A percentile compares a stretch with the other conserved stretches of the same genome.
Evolutionary conservation across 2,113 vertebrate species (phyloP).

Genomic region (Heliornis fulica): DNA sequence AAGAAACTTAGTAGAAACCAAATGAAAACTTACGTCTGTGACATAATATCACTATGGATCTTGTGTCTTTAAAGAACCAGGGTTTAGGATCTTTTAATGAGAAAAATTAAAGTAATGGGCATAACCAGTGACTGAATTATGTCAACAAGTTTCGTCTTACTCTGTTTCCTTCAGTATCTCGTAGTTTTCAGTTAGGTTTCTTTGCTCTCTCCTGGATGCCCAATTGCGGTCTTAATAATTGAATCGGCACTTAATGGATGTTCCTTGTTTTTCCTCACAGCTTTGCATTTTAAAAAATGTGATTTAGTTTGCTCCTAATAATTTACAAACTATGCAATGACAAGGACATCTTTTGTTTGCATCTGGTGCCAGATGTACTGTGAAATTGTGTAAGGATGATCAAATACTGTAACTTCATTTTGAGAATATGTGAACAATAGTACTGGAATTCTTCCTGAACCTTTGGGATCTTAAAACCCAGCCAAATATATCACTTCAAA

Average conservation of each 20-base stretch:
- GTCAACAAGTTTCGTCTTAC: not conserved
- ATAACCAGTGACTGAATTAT: not conserved
- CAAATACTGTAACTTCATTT: not conserved
- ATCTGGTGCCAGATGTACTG: slow-evolving; percentile 22
- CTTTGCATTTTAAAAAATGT: not conserved
- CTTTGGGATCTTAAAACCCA: not conserved
- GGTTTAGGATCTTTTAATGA: not conserved
- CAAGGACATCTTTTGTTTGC: slow-evolving; percentile 12
- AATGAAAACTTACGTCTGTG: not conserved
- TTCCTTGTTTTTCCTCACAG: not conserved
- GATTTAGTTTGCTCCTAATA: not conserved
- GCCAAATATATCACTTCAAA: not conserved
- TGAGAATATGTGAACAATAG: not conserved
- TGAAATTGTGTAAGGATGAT: not conserved
- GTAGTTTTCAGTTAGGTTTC: not conserved
- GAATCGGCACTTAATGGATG: not conserved
- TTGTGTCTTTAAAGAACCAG: not conserved
- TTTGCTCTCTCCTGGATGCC: not conserved
- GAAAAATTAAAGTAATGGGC: not conserved
- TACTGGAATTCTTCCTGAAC: not conserved
- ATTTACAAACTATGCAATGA: not conserved
- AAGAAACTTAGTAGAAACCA: not conserved
- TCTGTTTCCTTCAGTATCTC: not conserved
- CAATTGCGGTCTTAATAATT: not conserved
- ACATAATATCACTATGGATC: not conserved